phyloP scores from a whole-genome alignment of 2,797 vertebrate species.

The Pantherophis alleghaniensis region DNA sequence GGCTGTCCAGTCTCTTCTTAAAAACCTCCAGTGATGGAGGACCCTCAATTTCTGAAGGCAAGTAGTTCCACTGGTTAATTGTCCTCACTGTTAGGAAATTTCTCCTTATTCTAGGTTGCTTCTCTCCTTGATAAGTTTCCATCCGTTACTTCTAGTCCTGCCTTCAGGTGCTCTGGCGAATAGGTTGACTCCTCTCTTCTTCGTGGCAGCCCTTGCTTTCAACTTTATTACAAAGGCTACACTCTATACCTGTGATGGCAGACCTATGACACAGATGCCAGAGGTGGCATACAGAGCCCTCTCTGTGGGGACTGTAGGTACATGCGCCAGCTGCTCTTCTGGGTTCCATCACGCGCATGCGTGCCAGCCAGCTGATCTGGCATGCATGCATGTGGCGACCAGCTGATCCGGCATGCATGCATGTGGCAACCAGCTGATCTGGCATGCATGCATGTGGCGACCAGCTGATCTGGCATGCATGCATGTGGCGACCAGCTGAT shows the following conservation, averaged over 20 bases:
- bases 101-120: neutral
- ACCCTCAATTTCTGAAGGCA: neutral
- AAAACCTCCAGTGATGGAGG: neutral
- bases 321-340: too few species aligned
- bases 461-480: too few species aligned
- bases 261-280: too few species aligned
- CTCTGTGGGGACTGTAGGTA: too few species aligned
- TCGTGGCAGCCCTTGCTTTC: neutral
- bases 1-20: neutral
- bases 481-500: too few species aligned
- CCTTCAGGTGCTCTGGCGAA: neutral
- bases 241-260: neutral
- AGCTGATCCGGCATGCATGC: too few species aligned
- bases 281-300: too few species aligned
- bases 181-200: neutral
- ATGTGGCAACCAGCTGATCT: too few species aligned
- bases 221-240: neutral
- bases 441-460: too few species aligned
- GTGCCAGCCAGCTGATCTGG: too few species aligned
- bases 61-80: neutral
- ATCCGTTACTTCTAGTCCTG: neutral
- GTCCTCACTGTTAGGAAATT: neutral
- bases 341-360: too few species aligned
- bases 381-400: too few species aligned
- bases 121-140: neutral